phyloP scores from a whole-genome alignment of 2,113 vertebrate genomes.

The Lycocorax pyrrhopterus region DNA sequence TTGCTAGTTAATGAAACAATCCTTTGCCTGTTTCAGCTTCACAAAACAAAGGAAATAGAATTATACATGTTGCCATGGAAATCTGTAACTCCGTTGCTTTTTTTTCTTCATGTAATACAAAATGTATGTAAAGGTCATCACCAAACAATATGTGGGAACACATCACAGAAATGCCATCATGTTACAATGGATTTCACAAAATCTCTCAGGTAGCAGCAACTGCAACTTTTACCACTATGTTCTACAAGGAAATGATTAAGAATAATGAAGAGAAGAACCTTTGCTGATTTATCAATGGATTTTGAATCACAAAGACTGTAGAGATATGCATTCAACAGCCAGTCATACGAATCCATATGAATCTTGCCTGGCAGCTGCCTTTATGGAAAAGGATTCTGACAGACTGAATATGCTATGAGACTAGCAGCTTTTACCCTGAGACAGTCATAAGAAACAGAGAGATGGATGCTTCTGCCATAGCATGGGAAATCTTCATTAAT shows the following conservation, averaged over 20 bases:
- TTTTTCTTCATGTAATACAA: not conserved
- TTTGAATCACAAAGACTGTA: not conserved
- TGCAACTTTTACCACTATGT: not conserved
- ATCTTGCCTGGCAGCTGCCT: conserved; percentile 18
- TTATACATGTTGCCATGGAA: conserved; percentile 24
- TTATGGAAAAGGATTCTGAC: conserved; percentile 30
- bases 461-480: not conserved
- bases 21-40: not conserved
- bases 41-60: conserved; percentile 12
- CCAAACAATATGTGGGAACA: not conserved
- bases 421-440: conserved; percentile 10
- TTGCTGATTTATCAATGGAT: not conserved
- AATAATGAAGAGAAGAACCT: not conserved
- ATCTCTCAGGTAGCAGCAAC: not conserved
- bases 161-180: not conserved
- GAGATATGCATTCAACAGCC: not conserved
- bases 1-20: not conserved
- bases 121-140: not conserved
- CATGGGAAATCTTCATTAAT: not conserved
- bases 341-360: not conserved
- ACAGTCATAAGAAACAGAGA: not conserved
- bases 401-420: conserved; percentile 10
- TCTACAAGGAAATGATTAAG: not conserved
- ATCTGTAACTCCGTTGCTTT: not conserved
- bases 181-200: not conserved